Evolutionary conservation across 2,888 invertebrate species (phyloP).

Genomic region (Stegophylla sp.): DNA sequence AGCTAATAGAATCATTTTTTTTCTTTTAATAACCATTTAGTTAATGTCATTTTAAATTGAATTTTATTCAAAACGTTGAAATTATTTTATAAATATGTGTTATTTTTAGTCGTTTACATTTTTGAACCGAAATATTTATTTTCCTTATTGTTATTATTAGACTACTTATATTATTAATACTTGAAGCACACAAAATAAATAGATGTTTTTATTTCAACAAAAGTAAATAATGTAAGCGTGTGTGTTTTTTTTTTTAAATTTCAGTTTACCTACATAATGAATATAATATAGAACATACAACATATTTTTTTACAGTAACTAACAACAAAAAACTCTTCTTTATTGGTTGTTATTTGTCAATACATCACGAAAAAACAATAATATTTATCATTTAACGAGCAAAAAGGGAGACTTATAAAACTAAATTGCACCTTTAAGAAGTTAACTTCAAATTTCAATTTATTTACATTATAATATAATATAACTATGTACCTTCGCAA

Average conservation of each 20-base stretch:
- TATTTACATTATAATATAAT: too few species aligned
- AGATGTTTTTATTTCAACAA: slow-evolving; percentile 26
- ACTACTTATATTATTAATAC: neutral
- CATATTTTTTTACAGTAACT: neutral
- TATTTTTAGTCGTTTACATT: neutral
- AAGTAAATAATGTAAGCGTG: neutral
- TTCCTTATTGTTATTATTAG: neutral
- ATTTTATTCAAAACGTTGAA: neutral
- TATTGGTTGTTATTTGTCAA: too few species aligned
- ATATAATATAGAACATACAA: neutral
- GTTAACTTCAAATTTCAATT: too few species aligned
- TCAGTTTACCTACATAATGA: neutral
- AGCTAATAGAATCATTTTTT: neutral
- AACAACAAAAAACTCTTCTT: too few species aligned
- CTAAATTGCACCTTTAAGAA: too few species aligned
- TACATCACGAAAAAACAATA: too few species aligned
- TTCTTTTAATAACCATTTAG: neutral
- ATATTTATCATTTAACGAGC: too few species aligned
- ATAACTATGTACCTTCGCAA: too few species aligned
- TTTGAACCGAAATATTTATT: neutral
- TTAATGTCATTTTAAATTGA: neutral
- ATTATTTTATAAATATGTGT: neutral
- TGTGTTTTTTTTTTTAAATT: neutral
- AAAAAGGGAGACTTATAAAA: too few species aligned
- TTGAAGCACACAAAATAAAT: slow-evolving; percentile 10